Base-by-base conservation (phyloP, 1,140 invertebrate genomes). In the Drosophila sp. region DNA sequence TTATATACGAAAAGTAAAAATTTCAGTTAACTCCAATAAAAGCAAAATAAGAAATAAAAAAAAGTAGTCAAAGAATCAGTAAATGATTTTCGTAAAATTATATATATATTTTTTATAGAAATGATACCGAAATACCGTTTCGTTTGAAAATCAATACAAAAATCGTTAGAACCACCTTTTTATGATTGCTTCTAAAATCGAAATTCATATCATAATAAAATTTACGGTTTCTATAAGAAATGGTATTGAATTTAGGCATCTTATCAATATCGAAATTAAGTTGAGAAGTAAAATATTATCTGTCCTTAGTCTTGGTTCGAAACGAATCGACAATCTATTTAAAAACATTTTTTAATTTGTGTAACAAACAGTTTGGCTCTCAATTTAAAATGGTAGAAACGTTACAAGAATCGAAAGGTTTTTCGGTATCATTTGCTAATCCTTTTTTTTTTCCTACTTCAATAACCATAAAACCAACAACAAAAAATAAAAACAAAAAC, bases 11-110 rank as follows among this genome's bases (percentile, higher is more conserved):
- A 58, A 65, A 62, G 62, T 62, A 67, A 69, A 69, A 66, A 69
- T 83, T 87, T 87, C 69, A 73, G 83, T 86, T 87, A 35, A 73
- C 35, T 79, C 83, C 75, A 56, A 73, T 17, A 61, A 23, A 54
- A 44, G 60, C 25, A 61, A 40, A 30, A 62, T 30, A 50, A 30
- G 30, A 35, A 56, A 27, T 41, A 75, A 47, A 50, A 47, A 50
- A 27, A 50, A 68, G 80, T 84, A 85, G 66, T 80, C 69, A 72
- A 69, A 56, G 60, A 33, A 72, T 38, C 65, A 41, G 60, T 30
- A 71, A 60, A 47, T 54, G 17, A 66, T 80, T 79, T 62, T 50
- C 69, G 4, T 56, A 32, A n/a, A 56, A 25, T 11, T 54, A 54
- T 54, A 30, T 56, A 29, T 57, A 57, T 57, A 35, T 32, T 56